Percentiles rank a stretch among this genome's conserved stretches.
Evolutionary conservation across 1,140 invertebrate genomes (phyloP).

Genomic region (Euura lappo): DNA sequence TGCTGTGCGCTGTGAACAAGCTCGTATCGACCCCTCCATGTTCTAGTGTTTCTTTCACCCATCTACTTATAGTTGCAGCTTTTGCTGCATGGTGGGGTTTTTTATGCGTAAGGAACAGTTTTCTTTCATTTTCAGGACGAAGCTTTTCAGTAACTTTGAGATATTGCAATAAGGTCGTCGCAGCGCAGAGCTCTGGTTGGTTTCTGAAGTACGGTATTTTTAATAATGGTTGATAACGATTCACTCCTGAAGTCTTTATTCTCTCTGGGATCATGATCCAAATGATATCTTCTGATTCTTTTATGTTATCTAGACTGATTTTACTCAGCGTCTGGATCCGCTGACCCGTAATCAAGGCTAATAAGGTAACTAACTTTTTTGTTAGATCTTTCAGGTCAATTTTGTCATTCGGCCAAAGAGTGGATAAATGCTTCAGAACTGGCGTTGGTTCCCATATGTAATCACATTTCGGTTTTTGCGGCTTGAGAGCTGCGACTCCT

Average conservation of each 20-base stretch:
- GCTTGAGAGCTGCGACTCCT: constrained; percentile 60
- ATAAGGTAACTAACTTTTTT: constrained; percentile 21
- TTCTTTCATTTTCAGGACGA: constrained; percentile 12
- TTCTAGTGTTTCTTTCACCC: constrained; percentile 36
- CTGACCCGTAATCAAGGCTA: constrained; percentile 18
- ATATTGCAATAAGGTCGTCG: constrained; percentile 15
- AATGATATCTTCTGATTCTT: constrained; percentile 11
- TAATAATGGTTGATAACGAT: constrained; percentile 27
- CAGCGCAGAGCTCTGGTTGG: constrained; percentile 16
- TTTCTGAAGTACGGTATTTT: constrained; percentile 29
- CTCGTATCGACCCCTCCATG: constrained; percentile 34
- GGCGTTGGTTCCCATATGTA: not conserved
- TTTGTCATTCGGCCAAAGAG: not conserved
- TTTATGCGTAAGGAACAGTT: constrained; percentile 21
- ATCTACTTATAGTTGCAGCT: constrained; percentile 36
- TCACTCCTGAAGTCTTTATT: constrained; percentile 33
- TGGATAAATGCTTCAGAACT: not conserved
- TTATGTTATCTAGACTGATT: not conserved
- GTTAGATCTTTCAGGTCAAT: constrained; percentile 12
- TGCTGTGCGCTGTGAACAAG: not conserved
- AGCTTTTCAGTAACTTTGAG: constrained; percentile 11
- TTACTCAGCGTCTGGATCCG: constrained; percentile 32
- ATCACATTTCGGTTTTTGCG: constrained; percentile 21
- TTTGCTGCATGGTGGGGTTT: constrained; percentile 27
- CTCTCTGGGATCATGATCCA: constrained; percentile 30